These are phyloP conservation scores for Herminia tarsipennalis DNA, from an alignment of 2,888 invertebrate species.

Conservation along the genomic window DNA sequence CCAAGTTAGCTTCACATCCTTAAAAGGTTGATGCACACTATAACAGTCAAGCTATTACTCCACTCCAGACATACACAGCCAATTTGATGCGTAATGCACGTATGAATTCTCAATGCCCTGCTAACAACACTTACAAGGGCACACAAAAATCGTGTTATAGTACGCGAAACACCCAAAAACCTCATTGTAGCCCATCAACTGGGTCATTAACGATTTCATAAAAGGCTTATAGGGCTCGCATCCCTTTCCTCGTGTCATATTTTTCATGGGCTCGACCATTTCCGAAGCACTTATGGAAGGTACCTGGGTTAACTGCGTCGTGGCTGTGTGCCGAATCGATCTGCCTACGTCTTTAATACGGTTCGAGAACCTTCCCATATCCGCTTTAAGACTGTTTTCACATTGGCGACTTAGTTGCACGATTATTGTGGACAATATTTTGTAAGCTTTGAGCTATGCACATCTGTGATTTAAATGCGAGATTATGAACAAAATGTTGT, in stretches of 20 bases:
- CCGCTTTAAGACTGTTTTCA: slow-evolving; percentile 20
- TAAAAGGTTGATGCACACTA: slow-evolving; percentile 28
- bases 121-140: slow-evolving; percentile 52
- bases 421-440: slow-evolving; percentile 17
- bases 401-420: slow-evolving; percentile 7
- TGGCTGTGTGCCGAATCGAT: slow-evolving; percentile 36
- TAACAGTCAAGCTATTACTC: slow-evolving; percentile 20
- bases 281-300: slow-evolving; percentile 64
- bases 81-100: slow-evolving; percentile 26
- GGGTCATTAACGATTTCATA: slow-evolving; percentile 81
- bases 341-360: slow-evolving; percentile 24
- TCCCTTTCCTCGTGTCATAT: slow-evolving; percentile 73
- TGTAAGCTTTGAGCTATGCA: slow-evolving; percentile 17
- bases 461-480: slow-evolving; percentile 15
- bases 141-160: slow-evolving; percentile 57
- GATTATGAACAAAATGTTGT: slow-evolving; percentile 19
- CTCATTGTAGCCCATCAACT: slow-evolving; percentile 65
- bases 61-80: slow-evolving; percentile 21
- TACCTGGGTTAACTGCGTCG: slow-evolving; percentile 49
- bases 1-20: slow-evolving; percentile 15
- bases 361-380: slow-evolving; percentile 17
- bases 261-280: slow-evolving; percentile 74
- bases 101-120: slow-evolving; percentile 33
- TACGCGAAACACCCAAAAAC: slow-evolving; percentile 60
- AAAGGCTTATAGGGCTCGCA: slow-evolving; percentile 75